Percentiles rank a stretch among this genome's conserved stretches.
Conservation (phyloP, 2,888 invertebrate genomes). For the Xestoiulus laeticollis region DNA sequence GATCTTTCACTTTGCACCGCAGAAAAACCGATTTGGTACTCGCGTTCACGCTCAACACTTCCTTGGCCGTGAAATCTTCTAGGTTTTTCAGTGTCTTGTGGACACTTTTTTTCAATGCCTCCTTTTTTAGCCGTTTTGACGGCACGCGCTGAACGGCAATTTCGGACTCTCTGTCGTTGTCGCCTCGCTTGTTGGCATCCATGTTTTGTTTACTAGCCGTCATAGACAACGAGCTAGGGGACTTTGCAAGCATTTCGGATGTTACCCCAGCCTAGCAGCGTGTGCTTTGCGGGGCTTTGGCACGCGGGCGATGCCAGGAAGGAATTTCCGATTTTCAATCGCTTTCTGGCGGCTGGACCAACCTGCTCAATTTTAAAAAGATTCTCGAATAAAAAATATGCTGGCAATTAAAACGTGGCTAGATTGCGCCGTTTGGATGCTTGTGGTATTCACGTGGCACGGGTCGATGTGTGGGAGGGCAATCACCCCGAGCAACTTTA, state of each 20-base stretch:
- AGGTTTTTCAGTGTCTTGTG: conserved; percentile 48
- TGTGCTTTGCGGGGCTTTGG: neutral
- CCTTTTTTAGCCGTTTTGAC: conserved; percentile 37
- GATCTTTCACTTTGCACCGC: conserved; percentile 54
- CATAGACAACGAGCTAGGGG: conserved; percentile 27
- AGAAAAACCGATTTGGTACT: conserved; percentile 55
- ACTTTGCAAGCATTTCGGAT: conserved; percentile 21
- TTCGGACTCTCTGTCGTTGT: conserved; percentile 46
- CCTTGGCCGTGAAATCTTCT: conserved; percentile 54
- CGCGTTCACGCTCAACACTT: conserved; percentile 56
- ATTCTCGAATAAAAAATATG: neutral
- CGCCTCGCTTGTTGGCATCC: conserved; percentile 32
- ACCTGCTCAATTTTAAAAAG: neutral
- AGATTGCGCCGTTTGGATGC: neutral
- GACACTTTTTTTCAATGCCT: conserved; percentile 21
- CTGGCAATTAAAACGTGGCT: neutral
- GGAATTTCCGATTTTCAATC: neutral
- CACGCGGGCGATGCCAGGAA: neutral
- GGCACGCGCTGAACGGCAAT: conserved; percentile 29
- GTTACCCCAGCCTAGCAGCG: conserved; percentile 1
- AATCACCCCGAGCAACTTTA: neutral
- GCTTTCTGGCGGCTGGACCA: neutral
- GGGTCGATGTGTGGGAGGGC: neutral
- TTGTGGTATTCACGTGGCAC: neutral
- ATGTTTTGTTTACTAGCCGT: conserved; percentile 44